phyloP scores from a whole-genome alignment of 2,888 invertebrate species.

The Operophtera brumata region DNA sequence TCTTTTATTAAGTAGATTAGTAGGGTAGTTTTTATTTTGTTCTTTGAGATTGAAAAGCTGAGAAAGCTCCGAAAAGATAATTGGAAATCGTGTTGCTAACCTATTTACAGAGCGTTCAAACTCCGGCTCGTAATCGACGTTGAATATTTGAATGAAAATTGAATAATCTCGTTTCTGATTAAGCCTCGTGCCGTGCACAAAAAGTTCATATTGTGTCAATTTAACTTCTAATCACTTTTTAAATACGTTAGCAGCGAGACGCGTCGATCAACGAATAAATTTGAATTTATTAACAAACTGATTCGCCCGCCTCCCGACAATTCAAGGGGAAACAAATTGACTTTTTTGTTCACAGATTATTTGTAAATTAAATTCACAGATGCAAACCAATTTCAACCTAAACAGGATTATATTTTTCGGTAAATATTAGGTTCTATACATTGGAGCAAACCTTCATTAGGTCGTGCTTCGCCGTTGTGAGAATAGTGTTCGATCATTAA shows the following conservation, averaged over 20 bases:
- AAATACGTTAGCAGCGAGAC: slow-evolving; percentile 74
- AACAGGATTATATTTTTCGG: background rate
- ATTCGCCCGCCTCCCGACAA: slow-evolving; percentile 65
- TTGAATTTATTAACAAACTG: slow-evolving; percentile 77
- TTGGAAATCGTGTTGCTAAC: background rate
- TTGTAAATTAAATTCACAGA: slow-evolving; percentile 15
- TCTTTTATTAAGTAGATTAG: background rate
- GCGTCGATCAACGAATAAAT: slow-evolving; percentile 78
- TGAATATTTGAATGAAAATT: slow-evolving; percentile 61
- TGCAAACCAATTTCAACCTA: slow-evolving; percentile 6
- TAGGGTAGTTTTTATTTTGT: background rate
- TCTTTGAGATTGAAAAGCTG: background rate
- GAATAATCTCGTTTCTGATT: slow-evolving; percentile 73
- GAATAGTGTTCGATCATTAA: too few species aligned
- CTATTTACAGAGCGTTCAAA: slow-evolving; percentile 10
- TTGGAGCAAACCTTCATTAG: too few species aligned
- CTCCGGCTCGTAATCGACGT: slow-evolving; percentile 41
- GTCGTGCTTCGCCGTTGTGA: too few species aligned
- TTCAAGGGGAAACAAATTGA: slow-evolving; percentile 74
- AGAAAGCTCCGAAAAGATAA: background rate
- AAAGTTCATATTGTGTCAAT: slow-evolving; percentile 81
- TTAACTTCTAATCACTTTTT: slow-evolving; percentile 80
- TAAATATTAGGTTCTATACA: too few species aligned
- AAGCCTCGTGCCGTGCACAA: slow-evolving; percentile 61
- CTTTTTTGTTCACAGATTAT: slow-evolving; percentile 44